phyloP scores from a whole-genome alignment of 1,140 invertebrate genomes.

The Lineus longissimus region DNA sequence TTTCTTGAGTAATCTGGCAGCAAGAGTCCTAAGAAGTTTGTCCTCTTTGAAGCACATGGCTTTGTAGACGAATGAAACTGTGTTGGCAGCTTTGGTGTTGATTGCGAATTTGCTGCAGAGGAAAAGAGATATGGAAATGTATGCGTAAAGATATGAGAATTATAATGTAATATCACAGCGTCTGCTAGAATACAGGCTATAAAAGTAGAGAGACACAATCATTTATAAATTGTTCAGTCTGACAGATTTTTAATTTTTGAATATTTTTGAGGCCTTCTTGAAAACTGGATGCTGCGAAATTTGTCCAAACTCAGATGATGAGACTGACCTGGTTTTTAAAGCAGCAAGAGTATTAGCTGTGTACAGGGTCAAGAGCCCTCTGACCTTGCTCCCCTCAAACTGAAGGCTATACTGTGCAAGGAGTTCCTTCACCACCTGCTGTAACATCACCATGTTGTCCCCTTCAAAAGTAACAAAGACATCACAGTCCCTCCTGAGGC shows the following conservation, averaged over 20 bases:
- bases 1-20: slow-evolving; percentile 1
- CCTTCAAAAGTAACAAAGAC: slow-evolving; percentile 11
- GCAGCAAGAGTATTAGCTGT: background rate
- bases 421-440: slow-evolving; percentile 9
- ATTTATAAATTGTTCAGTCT: too few species aligned
- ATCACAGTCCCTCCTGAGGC: slow-evolving; percentile 4
- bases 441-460: slow-evolving; percentile 13
- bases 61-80: background rate
- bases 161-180: too few species aligned
- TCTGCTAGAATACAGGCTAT: too few species aligned
- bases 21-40: slow-evolving; percentile 4
- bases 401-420: slow-evolving; percentile 3
- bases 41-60: slow-evolving; percentile 6
- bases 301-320: too few species aligned
- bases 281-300: too few species aligned
- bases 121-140: background rate
- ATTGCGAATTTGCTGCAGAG: background rate
- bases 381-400: background rate
- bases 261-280: too few species aligned
- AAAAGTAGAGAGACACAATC: too few species aligned
- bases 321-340: slow-evolving; percentile 8
- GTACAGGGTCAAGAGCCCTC: background rate
- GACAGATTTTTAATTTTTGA: too few species aligned
- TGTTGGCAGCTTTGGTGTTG: background rate
- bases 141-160: background rate